Conservation (phyloP, 2,888 invertebrate species). For the Strigamia crassipes region DNA sequence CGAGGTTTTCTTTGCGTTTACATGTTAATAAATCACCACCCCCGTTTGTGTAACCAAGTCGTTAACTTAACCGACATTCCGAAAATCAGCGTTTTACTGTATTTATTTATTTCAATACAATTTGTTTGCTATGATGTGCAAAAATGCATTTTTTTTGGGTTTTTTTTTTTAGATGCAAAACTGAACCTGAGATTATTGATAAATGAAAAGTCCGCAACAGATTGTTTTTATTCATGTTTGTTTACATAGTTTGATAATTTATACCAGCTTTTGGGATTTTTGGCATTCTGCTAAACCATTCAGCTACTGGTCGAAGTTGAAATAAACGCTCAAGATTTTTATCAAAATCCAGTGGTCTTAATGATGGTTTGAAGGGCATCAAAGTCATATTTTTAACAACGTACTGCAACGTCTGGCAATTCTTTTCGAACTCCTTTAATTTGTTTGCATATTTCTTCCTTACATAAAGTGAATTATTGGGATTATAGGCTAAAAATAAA, state of each 20-base stretch:
- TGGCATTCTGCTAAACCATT: not conserved
- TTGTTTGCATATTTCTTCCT: not conserved
- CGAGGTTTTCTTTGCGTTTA: no score
- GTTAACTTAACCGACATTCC: no score
- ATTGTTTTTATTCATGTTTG: no score
- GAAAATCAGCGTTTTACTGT: no score
- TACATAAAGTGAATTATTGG: not conserved
- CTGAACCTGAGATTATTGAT: no score
- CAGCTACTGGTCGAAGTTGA: not conserved
- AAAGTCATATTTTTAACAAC: not conserved
- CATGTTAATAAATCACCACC: not conserved
- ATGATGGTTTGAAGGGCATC: not conserved
- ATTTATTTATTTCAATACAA: no score
- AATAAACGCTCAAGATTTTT: not conserved
- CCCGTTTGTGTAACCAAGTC: no score
- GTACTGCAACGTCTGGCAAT: not conserved
- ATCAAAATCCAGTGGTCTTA: not conserved
- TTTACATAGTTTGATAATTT: not conserved
- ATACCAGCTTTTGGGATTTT: not conserved
- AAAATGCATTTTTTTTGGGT: no score
- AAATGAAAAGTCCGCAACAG: no score
- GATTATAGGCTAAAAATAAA: not conserved
- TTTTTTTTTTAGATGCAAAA: no score
- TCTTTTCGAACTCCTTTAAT: not conserved
- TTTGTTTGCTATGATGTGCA: no score